These are phyloP conservation scores for Ornithorhynchus anatinus DNA, from an alignment of 2,113 vertebrate genomes.

Conservation along the genomic window DNA sequence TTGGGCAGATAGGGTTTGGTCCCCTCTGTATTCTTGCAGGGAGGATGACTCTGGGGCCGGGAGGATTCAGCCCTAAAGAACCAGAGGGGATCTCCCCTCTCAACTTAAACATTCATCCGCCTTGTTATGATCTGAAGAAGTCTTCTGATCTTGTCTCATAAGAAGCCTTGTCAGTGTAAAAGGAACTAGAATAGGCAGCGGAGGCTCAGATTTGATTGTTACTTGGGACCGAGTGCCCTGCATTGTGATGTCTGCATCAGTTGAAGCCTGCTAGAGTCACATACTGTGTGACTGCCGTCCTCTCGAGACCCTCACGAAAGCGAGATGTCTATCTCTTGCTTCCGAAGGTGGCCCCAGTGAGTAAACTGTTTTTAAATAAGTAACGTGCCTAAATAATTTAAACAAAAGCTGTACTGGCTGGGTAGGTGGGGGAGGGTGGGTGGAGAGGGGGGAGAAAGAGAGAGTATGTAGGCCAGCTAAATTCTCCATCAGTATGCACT, in stretches of 20 bases:
- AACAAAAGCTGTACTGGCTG: not conserved
- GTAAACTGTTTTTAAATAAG: slow-evolving; percentile 34
- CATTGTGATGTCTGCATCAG: slow-evolving; percentile 12
- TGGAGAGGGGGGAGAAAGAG: not conserved
- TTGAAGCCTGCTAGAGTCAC: not conserved
- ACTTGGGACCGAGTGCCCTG: slow-evolving; percentile 23
- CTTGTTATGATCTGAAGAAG: not conserved
- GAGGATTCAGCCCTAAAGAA: not conserved
- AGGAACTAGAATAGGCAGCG: not conserved
- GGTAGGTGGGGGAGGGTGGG: too few species aligned
- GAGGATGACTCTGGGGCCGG: not conserved
- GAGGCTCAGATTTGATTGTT: not conserved
- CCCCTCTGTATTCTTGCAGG: not conserved
- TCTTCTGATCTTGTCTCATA: slow-evolving; percentile 3
- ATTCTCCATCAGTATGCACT: not conserved
- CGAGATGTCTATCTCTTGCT: slow-evolving; percentile 35
- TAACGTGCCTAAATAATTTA: slow-evolving; percentile 35
- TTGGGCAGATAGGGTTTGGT: not conserved
- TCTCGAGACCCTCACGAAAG: slow-evolving; percentile 28
- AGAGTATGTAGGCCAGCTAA: not conserved
- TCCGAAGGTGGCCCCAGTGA: slow-evolving; percentile 32
- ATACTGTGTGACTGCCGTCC: slow-evolving; percentile 1
- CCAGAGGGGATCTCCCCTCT: not conserved
- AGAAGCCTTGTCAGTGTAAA: slow-evolving; percentile 4
- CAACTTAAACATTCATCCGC: not conserved